Evolutionary conservation across 2,113 vertebrate genomes (phyloP), one percentile per base, ranked within the genome.

Genomic region (Zapus hudsonius): DNA sequence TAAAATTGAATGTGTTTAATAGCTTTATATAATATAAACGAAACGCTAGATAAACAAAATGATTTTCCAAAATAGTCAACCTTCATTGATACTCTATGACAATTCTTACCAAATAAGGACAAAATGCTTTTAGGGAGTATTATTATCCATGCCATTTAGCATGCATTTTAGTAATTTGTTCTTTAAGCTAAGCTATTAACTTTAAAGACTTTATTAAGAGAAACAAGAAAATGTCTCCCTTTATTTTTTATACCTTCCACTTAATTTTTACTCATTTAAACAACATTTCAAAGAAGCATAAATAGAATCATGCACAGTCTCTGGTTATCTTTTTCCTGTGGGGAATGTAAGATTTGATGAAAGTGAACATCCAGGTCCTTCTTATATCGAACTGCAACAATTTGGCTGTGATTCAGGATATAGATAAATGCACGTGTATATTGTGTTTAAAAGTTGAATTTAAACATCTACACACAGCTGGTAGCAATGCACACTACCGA

Each of bases 381-480:
- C 52, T 90, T 87, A 84, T 44, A 73, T 76, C n/a, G 61, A 84
- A 55, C 4, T 38, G 10, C 42, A 89, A 61, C n/a, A 75, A 61
- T 89, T 89, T 19, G 52, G 38, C 57, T 89, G 36, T 36, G 94
- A n/a, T 79, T 89, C 80, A 76, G 73, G 76, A 61, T 36, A 29
- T 0, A 95, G 87, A 87, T 86, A 15, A 92, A 44, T 55, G 85
- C 47, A 67, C 44, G 42, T 13, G 79, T 90, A 27, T 5, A 25
- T 84, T 82, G 78, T 79, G 90, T 93, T 92, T 70, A 96, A 92
- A 96, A 86, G 75, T 63, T 61, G n/a, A 88, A 87, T 78, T 81
- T 93, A 88, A 91, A 87, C 52, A 95, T 67, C 63, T n/a, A 89
- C 64, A 64, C 69, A 75, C 69, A 93, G 38, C 38, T 83, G 66